These are phyloP conservation scores for Craniophora ligustri DNA, from an alignment of 2,888 invertebrate species.

Conservation along the genomic window DNA sequence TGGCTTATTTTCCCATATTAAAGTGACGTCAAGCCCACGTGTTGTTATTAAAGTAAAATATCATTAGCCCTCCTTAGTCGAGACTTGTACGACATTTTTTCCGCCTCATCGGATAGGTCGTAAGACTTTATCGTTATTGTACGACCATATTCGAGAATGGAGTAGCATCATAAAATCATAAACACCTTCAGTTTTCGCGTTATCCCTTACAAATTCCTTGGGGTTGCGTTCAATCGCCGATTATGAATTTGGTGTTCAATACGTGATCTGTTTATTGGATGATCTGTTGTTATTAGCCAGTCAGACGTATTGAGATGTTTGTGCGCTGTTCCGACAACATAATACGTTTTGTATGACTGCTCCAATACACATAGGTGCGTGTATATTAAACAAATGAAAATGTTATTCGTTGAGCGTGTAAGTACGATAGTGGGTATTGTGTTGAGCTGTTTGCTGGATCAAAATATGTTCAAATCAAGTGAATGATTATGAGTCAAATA, in stretches of 20 bases:
- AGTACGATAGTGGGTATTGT: not conserved
- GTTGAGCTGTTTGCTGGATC: not conserved
- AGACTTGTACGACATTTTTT: slow-evolving; percentile 73
- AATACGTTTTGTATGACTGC: not conserved
- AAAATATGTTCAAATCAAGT: too few relatives aligned
- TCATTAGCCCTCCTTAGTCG: slow-evolving; percentile 66
- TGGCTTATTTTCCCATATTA: slow-evolving; percentile 35
- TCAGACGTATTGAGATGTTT: slow-evolving; percentile 37
- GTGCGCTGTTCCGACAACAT: slow-evolving; percentile 14
- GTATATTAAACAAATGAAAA: not conserved
- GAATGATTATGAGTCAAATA: too few relatives aligned
- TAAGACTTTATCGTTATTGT: slow-evolving; percentile 82
- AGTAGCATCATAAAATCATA: slow-evolving; percentile 81
- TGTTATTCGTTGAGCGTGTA: not conserved
- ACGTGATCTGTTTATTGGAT: slow-evolving; percentile 65
- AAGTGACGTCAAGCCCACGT: slow-evolving; percentile 52
- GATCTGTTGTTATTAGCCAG: slow-evolving; percentile 58
- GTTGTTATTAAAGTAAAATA: slow-evolving; percentile 70
- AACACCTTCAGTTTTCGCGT: slow-evolving; percentile 74
- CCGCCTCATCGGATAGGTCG: slow-evolving; percentile 66
- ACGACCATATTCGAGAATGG: slow-evolving; percentile 77
- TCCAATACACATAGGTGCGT: not conserved
- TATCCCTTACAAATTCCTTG: slow-evolving; percentile 73
- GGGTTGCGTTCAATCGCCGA: slow-evolving; percentile 67
- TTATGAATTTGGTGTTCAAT: slow-evolving; percentile 75